Percentiles rank a stretch among this genome's conserved stretches.
phyloP scores from a whole-genome alignment of 2,113 vertebrate genomes.

The Holacanthus passer region DNA sequence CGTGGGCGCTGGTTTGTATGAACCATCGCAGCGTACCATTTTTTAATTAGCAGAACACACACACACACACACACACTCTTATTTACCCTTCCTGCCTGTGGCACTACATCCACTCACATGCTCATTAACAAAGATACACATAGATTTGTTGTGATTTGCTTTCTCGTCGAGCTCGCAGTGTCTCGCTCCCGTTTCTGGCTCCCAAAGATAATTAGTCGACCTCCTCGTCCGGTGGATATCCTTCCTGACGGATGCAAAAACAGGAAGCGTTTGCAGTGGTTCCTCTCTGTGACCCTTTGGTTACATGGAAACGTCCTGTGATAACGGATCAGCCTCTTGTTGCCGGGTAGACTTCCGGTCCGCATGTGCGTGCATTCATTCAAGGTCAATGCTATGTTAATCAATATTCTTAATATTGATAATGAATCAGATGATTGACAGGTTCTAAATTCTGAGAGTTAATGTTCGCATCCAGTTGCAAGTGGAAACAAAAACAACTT shows the following conservation, averaged over 20 bases:
- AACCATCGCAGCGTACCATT: not conserved
- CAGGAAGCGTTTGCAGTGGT: constrained; percentile 25
- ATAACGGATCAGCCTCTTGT: not conserved
- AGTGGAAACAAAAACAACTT: not conserved
- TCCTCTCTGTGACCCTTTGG: constrained; percentile 11
- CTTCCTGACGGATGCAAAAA: constrained; percentile 4
- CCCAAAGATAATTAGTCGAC: constrained; percentile 24
- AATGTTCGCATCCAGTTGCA: too few species aligned
- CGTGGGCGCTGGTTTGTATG: not conserved
- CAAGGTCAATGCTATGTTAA: not conserved
- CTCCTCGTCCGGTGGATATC: constrained; percentile 2
- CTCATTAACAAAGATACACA: constrained; percentile 8
- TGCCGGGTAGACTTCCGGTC: not conserved
- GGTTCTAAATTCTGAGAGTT: too few species aligned
- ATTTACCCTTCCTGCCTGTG: not conserved
- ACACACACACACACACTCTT: not conserved
- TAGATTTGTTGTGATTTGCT: not conserved
- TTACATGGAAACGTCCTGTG: not conserved
- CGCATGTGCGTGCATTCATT: not conserved
- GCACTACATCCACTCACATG: not conserved
- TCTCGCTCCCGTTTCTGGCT: not conserved
- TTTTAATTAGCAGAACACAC: constrained; percentile 37
- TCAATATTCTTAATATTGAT: not conserved
- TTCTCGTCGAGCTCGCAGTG: not conserved
- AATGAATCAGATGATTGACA: not conserved